Base-by-base conservation (phyloP, 2,888 invertebrate species). In the Orthonychiurus folsomi region DNA sequence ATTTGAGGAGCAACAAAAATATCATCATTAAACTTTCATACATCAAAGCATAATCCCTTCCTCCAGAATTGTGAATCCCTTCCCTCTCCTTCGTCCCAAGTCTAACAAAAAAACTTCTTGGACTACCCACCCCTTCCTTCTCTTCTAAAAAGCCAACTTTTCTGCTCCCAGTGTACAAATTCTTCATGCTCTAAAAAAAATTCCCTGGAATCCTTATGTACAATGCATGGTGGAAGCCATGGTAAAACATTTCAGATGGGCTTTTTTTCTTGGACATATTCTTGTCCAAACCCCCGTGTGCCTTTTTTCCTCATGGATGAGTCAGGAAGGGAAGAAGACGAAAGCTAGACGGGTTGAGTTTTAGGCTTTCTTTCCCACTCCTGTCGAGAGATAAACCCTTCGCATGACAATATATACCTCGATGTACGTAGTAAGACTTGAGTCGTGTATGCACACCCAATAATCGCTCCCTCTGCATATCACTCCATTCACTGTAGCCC, bases 21-120 rank as follows among this genome's bases (percentile, higher is more conserved):
- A 68, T 70, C 68, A 70, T 70, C 70, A 70, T 70, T 70, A 70
- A 70, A 70, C 62, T 70, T 70, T 70, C 67, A 70, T 70, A 70
- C 66, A 70, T 70, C 68, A 70, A 69, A 69, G 69, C 66, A 68
- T 67, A 70, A 70, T 65, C 15, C 37, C 9, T 37, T 37, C 37
- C 9, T 9, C 9, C 9, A 37, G 37, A 37, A 37, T 37, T 37
- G 37, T 37, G 37, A 37, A 9, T n/a, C n/a, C n/a, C 5, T 37
- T 37, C 9, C 15, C 9, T 9, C 5, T 37, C 37, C 37, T 15
- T 37, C 37, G 15, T 9, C 15, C 15, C 37, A 37, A 37, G 37
- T 15, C 9, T 5, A 37, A 37, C 37, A 15, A 37, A 37, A 37
- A 37, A 37, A 5, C 15, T 37, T 15, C 37, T 37, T 37, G 37